phyloP scores from a whole-genome alignment of 2,797 vertebrate species.

The Crossoptilon crossoptilon region DNA sequence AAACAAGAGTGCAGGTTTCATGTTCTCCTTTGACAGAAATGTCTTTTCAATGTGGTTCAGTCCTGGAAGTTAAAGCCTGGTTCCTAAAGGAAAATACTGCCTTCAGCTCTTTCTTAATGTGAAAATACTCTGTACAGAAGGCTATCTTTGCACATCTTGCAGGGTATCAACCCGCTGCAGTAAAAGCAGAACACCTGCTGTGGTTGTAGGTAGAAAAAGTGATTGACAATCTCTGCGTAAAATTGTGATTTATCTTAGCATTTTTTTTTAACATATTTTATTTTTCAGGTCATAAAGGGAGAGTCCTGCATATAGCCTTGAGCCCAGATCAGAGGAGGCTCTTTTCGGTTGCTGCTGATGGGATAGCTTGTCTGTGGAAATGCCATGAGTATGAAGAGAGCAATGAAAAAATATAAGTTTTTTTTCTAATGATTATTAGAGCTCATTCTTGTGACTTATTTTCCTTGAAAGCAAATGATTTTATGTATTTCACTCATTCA shows the following conservation, averaged over 20 bases:
- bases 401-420: not conserved
- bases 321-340: slow-evolving; percentile 75
- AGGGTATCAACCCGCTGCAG: not conserved
- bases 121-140: not conserved
- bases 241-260: not conserved
- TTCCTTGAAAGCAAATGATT: slow-evolving; percentile 2
- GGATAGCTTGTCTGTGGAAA: slow-evolving; percentile 79
- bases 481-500: not conserved
- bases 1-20: not conserved
- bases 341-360: slow-evolving; percentile 81
- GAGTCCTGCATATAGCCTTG: slow-evolving; percentile 79
- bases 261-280: not conserved
- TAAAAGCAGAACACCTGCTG: not conserved
- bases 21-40: not conserved
- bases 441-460: not conserved
- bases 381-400: not conserved
- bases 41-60: not conserved
- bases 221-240: not conserved
- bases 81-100: not conserved
- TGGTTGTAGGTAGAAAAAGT: not conserved
- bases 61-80: not conserved
- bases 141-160: not conserved
- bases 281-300: slow-evolving; percentile 79
- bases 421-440: not conserved
- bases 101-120: not conserved